phyloP scores from a whole-genome alignment of 2,113 vertebrate species.

The Phylloscopus trochilus region DNA sequence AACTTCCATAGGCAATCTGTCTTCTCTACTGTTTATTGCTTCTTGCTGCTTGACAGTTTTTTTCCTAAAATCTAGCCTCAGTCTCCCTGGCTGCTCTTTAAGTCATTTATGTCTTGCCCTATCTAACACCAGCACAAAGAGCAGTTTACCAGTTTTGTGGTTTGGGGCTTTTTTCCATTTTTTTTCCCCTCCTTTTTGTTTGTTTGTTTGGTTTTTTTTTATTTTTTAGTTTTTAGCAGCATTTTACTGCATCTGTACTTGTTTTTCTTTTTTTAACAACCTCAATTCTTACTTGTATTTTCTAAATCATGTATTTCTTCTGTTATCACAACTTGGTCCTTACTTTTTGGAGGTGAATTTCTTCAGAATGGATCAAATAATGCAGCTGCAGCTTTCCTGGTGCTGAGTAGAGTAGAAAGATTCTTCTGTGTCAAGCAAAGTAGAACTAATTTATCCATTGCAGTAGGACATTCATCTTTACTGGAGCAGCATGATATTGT shows the following conservation, averaged over 20 bases:
- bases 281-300: background rate
- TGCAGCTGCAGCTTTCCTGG: background rate
- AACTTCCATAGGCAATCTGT: background rate
- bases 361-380: background rate
- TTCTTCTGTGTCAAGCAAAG: background rate
- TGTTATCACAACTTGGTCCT: background rate
- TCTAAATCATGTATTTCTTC: background rate
- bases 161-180: background rate
- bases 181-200: background rate
- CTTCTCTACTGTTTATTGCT: background rate
- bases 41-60: background rate
- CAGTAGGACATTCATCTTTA: background rate
- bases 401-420: background rate
- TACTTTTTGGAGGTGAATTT: background rate
- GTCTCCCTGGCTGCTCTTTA: background rate
- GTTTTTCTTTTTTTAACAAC: too few species aligned
- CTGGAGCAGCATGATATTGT: background rate
- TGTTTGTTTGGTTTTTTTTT: background rate
- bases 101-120: background rate
- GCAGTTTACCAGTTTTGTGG: background rate
- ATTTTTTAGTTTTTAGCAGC: accelerated
- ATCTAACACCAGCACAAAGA: background rate
- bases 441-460: background rate
- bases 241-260: background rate
- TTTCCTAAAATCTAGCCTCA: background rate